Evolutionary conservation across 2,888 invertebrate species (phyloP), one percentile per base, ranked within the genome.

Genomic region (Parochlus steinenii): DNA sequence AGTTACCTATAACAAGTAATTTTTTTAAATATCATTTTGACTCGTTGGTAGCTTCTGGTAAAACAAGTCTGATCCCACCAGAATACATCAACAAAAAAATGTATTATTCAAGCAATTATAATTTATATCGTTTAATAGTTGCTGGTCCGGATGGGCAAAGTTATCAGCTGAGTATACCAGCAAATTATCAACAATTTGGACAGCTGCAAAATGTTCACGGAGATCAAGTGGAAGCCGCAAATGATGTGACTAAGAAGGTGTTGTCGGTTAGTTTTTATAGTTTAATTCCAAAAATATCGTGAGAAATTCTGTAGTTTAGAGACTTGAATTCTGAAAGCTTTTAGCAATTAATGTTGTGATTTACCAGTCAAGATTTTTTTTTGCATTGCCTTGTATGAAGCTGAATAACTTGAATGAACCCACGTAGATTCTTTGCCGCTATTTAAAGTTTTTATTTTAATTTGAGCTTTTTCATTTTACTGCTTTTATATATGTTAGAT

Each of bases 161-260:
- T n/a, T n/a, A n/a, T n/a, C n/a, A n/a, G n/a, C n/a, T 29, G 8
- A 18, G n/a, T 33, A 26, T 27, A 11, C 17, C 34, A 20, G 8
- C 28, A 20, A 16, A 30, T 18, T 15, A 30, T 18, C 17, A 8
- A 6, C 22, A 34, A 10, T 28, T 28, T 8, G 20, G 18, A 11
- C 11, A 19, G n/a, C 22, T 28, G 7, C 18, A 19, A 14, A 28
- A 8, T 17, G 34, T 28, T 5, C 8, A 17, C 5, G 11, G n/a
- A n/a, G n/a, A n/a, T n/a, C n/a, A n/a, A n/a, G n/a, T n/a, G n/a
- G n/a, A n/a, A n/a, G n/a, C 29, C 1, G 22, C 27, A 12, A 34
- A 28, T 22, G 34, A 34, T 20, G 27, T 20, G 10, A 34, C 34
- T 7, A 34, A 34, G 19, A 34, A 34, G 22, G 34, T 34, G 5